These are phyloP conservation scores for Eretmocerus hayati DNA, from an alignment of 2,888 invertebrate species.

Conservation along the genomic window DNA sequence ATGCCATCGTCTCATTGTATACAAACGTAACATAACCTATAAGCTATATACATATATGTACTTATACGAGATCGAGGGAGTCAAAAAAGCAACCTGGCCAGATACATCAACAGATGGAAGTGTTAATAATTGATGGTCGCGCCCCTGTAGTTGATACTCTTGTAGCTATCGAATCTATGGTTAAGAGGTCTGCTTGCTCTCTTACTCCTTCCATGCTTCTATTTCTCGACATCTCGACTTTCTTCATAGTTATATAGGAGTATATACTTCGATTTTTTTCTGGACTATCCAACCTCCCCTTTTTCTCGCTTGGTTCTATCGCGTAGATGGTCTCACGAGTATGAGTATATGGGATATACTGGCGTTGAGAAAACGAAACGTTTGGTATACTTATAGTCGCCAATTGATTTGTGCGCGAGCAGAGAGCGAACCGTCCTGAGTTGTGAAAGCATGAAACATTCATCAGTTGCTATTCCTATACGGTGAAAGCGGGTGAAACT, in stretches of 20 bases:
- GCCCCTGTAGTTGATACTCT: slow-evolving; percentile 36
- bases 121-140: slow-evolving; percentile 46
- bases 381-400: neutral
- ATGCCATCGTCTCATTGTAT: too few species aligned
- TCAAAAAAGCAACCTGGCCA: slow-evolving; percentile 22
- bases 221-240: neutral
- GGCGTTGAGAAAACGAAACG: neutral
- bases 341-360: too few species aligned
- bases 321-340: too few species aligned
- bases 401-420: slow-evolving; percentile 14
- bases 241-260: too few species aligned
- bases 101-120: slow-evolving; percentile 45
- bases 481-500: neutral
- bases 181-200: neutral
- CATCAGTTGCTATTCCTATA: slow-evolving; percentile 2
- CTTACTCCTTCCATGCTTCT: neutral
- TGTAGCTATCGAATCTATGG: neutral
- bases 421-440: slow-evolving; percentile 9
- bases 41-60: too few species aligned
- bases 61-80: slow-evolving; percentile 6
- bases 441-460: slow-evolving; percentile 11
- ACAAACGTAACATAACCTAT: too few species aligned
- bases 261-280: too few species aligned
- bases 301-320: too few species aligned
- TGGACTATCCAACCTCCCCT: too few species aligned